A percentile compares a stretch with the other conserved stretches of the same genome.
phyloP scores from a whole-genome alignment of 2,113 vertebrate genomes.

The Crotalus helleri region DNA sequence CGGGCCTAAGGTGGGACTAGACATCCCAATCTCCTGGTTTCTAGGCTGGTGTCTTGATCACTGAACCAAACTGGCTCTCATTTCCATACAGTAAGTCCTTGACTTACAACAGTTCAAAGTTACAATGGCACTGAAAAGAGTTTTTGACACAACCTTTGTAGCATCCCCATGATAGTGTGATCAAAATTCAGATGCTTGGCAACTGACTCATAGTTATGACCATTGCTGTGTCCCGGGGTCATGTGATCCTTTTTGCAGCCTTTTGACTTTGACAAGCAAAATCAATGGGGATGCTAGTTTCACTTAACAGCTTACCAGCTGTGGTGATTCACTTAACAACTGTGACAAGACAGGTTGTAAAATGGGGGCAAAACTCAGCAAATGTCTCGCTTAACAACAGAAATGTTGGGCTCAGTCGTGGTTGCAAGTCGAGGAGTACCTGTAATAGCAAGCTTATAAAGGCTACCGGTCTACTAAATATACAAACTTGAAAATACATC shows the following conservation, averaged over 20 bases:
- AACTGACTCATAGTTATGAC: background rate
- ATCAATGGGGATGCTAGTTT: background rate
- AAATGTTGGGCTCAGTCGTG: background rate
- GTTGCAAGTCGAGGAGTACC: background rate
- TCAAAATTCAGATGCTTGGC: background rate
- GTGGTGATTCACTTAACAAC: background rate
- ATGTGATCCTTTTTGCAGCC: background rate
- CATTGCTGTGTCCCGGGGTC: background rate
- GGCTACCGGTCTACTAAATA: background rate
- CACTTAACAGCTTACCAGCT: background rate
- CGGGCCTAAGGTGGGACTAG: background rate
- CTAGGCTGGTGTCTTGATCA: background rate
- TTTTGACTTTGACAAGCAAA: background rate
- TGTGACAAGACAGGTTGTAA: background rate
- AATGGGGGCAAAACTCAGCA: background rate
- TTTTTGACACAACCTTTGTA: background rate
- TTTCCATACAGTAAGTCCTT: background rate
- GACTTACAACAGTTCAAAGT: background rate
- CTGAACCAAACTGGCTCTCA: background rate
- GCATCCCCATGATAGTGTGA: background rate
- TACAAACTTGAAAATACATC: slow-evolving; percentile 2
- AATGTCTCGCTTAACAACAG: background rate
- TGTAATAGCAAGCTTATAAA: background rate
- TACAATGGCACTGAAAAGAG: background rate
- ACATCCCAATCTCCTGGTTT: background rate